Evolutionary conservation across 2,888 invertebrate genomes (phyloP).

Genomic region (Morpho helenor): DNA sequence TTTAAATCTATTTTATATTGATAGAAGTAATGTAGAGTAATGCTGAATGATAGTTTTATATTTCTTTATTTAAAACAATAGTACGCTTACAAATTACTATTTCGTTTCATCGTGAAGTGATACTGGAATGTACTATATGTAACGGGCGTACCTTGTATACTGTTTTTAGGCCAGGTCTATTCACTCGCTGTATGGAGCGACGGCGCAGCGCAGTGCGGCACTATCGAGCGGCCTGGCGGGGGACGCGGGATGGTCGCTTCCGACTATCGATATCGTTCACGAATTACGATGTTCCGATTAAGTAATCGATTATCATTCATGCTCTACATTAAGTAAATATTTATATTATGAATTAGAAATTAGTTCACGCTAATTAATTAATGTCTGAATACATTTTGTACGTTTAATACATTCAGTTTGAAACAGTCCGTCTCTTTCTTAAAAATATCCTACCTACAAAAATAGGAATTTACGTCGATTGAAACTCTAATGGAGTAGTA

Average conservation of each 20-base stretch:
- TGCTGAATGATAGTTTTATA: no score
- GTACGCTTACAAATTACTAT: no score
- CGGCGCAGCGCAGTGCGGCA: slow-evolving; percentile 58
- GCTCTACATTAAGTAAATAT: slow-evolving; percentile 5
- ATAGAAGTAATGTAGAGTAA: no score
- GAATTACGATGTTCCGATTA: slow-evolving; percentile 27
- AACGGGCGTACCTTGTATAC: slow-evolving; percentile 15
- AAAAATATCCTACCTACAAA: no score
- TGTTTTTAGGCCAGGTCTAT: slow-evolving; percentile 29
- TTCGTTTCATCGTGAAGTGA: no score
- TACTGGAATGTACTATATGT: slow-evolving; percentile 8
- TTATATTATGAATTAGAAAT: neutral
- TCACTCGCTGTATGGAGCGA: slow-evolving; percentile 39
- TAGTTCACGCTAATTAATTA: neutral
- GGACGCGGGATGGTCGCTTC: slow-evolving; percentile 24
- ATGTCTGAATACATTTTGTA: neutral
- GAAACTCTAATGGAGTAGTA: no score
- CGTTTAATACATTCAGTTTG: no score
- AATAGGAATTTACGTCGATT: no score
- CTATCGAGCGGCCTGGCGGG: slow-evolving; percentile 61
- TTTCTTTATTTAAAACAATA: no score
- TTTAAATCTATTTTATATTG: no score
- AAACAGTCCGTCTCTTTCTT: no score
- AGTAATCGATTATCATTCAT: slow-evolving; percentile 8
- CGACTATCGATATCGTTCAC: slow-evolving; percentile 33